A percentile compares a stretch with the other conserved stretches of the same genome.
These are phyloP conservation scores for human DNA, from an alignment of 2,113 vertebrate genomes.

Conservation along the genomic window DNA sequence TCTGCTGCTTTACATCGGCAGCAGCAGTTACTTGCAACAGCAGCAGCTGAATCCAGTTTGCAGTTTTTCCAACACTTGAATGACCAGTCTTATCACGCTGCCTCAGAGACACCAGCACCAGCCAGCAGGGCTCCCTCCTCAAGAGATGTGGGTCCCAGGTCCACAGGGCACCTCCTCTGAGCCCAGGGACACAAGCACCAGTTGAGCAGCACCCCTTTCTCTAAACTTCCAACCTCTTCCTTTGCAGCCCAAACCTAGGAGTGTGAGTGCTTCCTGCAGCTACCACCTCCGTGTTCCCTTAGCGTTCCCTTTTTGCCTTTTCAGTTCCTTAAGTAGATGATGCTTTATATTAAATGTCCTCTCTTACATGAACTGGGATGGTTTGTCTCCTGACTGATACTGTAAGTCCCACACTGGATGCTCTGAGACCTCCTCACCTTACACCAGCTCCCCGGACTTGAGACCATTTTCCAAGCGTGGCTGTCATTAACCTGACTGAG, in stretches of 20 bases:
- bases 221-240: neutral
- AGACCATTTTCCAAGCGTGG: neutral
- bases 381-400: neutral
- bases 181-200: no score
- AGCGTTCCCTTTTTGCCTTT: neutral
- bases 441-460: neutral
- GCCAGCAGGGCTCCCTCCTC: accelerated
- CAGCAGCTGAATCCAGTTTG: neutral
- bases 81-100: neutral
- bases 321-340: neutral
- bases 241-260: neutral
- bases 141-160: neutral
- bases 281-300: neutral
- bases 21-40: neutral
- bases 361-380: neutral
- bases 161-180: neutral
- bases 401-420: no score
- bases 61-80: neutral
- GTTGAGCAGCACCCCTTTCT: neutral
- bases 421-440: neutral
- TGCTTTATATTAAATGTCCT: neutral
- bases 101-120: neutral
- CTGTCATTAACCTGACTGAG: neutral
- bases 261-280: neutral
- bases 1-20: neutral